These are phyloP conservation scores for Illadopsis cleaveri DNA, from an alignment of 2,113 vertebrate species.

Conservation along the genomic window DNA sequence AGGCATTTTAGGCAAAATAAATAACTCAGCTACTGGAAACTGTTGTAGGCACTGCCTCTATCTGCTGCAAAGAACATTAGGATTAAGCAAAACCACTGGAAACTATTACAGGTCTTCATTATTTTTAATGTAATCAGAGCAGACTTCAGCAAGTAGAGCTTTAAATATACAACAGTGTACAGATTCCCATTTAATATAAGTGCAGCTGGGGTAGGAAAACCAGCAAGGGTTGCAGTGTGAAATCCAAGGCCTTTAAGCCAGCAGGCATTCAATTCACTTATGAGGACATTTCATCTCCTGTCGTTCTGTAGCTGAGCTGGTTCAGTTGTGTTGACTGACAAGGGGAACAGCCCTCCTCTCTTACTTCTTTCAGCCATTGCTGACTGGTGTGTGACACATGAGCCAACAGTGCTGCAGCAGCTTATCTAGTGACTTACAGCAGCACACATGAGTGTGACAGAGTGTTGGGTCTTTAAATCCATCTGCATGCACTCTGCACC, in stretches of 20 bases:
- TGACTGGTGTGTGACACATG: not conserved
- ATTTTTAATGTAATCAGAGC: not conserved
- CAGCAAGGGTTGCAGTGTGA: not conserved
- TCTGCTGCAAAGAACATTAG: not conserved
- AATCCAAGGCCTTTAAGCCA: not conserved
- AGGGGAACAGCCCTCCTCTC: rapidly evolving
- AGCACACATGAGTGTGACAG: not conserved
- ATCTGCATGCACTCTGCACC: not conserved
- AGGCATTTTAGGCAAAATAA: not conserved
- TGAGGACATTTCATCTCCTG: rapidly evolving
- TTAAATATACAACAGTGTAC: not conserved
- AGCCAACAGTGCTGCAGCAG: not conserved
- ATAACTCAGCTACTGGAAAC: not conserved
- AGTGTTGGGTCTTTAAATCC: not conserved
- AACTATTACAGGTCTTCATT: not conserved
- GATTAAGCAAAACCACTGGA: not conserved
- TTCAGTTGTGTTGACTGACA: not conserved
- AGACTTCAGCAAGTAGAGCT: not conserved
- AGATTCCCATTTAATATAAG: not conserved
- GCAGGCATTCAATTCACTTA: rapidly evolving
- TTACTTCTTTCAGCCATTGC: not conserved
- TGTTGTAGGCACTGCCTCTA: not conserved
- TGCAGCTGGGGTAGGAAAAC: not conserved
- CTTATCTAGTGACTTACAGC: not conserved
- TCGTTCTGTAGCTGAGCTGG: not conserved